Evolutionary conservation across 2,888 invertebrate genomes (phyloP).

Genomic region (Apodemia duryi): DNA sequence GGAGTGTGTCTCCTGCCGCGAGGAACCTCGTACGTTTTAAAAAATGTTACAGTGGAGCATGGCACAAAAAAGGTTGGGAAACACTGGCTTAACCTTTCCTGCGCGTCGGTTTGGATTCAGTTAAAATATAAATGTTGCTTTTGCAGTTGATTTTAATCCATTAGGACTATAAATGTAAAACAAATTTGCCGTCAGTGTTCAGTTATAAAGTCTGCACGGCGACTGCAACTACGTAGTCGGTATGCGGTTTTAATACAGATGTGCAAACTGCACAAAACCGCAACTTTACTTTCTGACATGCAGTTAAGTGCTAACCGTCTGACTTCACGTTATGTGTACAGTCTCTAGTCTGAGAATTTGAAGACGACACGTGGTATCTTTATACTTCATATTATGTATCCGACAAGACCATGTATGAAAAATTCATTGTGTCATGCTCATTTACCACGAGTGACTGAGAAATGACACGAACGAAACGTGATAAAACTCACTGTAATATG

Average conservation of each 20-base stretch:
- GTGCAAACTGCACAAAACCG: background rate
- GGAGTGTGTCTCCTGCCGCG: too few species aligned
- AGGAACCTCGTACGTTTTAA: too few species aligned
- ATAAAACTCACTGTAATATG: too few species aligned
- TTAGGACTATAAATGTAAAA: background rate
- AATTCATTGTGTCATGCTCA: background rate
- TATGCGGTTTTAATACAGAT: background rate
- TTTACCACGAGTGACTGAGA: background rate
- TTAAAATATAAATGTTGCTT: background rate
- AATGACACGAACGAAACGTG: background rate
- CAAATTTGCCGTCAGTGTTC: too few species aligned
- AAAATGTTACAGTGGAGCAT: too few species aligned
- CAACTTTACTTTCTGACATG: too few species aligned
- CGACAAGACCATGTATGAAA: background rate
- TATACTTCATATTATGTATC: background rate
- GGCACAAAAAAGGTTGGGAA: too few species aligned
- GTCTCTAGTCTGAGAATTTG: background rate
- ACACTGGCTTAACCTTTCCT: too few species aligned
- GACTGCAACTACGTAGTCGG: background rate
- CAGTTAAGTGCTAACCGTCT: too few species aligned
- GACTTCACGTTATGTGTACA: too few species aligned
- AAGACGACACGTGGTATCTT: background rate
- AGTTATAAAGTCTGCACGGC: too few species aligned
- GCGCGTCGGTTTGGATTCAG: too few species aligned
- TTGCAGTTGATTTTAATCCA: background rate